Evolutionary conservation across 2,888 invertebrate genomes (phyloP).

Genomic region (Cepaea hortensis): DNA sequence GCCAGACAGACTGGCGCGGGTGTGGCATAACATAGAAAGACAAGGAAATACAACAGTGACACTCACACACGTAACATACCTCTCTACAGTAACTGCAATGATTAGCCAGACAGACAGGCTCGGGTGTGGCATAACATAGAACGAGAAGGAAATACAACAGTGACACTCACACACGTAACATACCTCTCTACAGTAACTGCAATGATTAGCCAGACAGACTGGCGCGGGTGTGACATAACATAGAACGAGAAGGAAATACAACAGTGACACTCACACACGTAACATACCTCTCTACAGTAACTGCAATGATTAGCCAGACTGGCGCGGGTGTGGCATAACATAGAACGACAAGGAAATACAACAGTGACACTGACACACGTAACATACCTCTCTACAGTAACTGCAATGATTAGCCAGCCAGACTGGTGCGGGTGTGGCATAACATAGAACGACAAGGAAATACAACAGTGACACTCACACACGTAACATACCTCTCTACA

Average conservation of each 20-base stretch:
- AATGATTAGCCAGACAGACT: slow-evolving; percentile 74
- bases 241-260: not conserved
- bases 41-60: not conserved
- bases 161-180: not conserved
- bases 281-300: slow-evolving; percentile 66
- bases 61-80: not conserved
- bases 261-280: not conserved
- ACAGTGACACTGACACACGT: not conserved
- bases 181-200: slow-evolving; percentile 71
- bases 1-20: slow-evolving; percentile 67
- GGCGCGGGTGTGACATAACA: too few relatives aligned
- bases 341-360: not conserved
- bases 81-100: slow-evolving; percentile 73
- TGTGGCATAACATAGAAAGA: not conserved
- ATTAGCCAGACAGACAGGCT: slow-evolving; percentile 73
- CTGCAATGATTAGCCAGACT: slow-evolving; percentile 75
- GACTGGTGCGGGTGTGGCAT: slow-evolving; percentile 57
- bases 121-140: not conserved
- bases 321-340: too few relatives aligned
- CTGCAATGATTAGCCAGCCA: slow-evolving; percentile 74
- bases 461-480: not conserved
- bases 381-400: slow-evolving; percentile 66
- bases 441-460: not conserved
- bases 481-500: slow-evolving; percentile 57
- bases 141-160: not conserved